A percentile compares a stretch with the other conserved stretches of the same genome.
These are phyloP conservation scores for Keiferia lycopersicella DNA, from an alignment of 2,888 invertebrate species.

Conservation along the genomic window DNA sequence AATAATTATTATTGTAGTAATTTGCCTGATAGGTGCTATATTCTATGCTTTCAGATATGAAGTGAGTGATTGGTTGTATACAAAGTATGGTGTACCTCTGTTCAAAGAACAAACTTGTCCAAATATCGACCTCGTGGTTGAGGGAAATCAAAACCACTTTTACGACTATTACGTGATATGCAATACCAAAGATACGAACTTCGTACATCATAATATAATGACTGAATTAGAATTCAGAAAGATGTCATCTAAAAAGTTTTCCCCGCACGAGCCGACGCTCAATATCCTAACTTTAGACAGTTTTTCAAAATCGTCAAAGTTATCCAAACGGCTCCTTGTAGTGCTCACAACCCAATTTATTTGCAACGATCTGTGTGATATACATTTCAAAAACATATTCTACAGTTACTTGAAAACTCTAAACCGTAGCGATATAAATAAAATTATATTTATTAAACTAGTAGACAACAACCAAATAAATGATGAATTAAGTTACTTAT, in stretches of 20 bases:
- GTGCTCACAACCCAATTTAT: constrained; percentile 82
- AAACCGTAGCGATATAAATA: constrained; percentile 72
- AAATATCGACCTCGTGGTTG: constrained; percentile 81
- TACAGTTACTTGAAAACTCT: constrained; percentile 74
- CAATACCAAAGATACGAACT: constrained; percentile 90
- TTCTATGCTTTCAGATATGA: constrained; percentile 89
- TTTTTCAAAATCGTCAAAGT: constrained; percentile 74
- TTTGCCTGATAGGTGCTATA: constrained; percentile 86
- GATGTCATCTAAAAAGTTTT: constrained; percentile 86
- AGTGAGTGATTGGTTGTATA: constrained; percentile 89
- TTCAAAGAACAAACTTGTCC: constrained; percentile 87
- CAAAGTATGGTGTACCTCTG: constrained; percentile 88
- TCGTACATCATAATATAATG: constrained; percentile 84
- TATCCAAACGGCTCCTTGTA: constrained; percentile 78
- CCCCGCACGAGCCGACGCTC: constrained; percentile 83
- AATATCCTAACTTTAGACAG: constrained; percentile 81
- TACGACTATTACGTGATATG: constrained; percentile 95
- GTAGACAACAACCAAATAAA: constrained; percentile 74
- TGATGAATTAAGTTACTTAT: constrained; percentile 69
- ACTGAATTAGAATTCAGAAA: constrained; percentile 86
- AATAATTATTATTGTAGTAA: constrained; percentile 85
- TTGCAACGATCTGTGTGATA: constrained; percentile 72
- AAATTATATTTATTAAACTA: constrained; percentile 73
- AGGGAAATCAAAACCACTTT: constrained; percentile 86
- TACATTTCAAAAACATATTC: constrained; percentile 76